These are phyloP conservation scores for Centruroides sculpturatus DNA, from an alignment of 1,140 invertebrate species.

Conservation along the genomic window DNA sequence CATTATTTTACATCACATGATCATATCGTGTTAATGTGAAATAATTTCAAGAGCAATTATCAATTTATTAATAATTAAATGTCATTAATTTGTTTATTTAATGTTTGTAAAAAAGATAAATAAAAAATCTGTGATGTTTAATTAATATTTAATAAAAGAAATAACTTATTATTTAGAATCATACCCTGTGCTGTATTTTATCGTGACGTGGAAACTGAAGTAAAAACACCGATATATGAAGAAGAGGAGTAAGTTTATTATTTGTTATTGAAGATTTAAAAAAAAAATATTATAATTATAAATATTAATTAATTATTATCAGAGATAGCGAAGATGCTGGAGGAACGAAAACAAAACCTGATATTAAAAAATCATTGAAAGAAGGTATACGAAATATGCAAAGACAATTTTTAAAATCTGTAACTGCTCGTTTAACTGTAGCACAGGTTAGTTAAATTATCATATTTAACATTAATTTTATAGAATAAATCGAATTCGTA, in stretches of 20 bases:
- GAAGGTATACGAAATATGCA: slow-evolving; percentile 12
- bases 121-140: neutral
- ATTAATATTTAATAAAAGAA: neutral
- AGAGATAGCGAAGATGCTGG: slow-evolving; percentile 7
- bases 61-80: neutral
- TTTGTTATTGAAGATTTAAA: too few relatives aligned
- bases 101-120: neutral
- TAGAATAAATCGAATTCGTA: neutral
- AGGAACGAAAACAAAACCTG: slow-evolving; percentile 1
- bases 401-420: slow-evolving; percentile 29
- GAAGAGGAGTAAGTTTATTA: too few relatives aligned
- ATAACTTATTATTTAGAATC: neutral
- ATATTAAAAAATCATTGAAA: slow-evolving; percentile 5
- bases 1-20: too few relatives aligned
- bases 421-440: slow-evolving; percentile 57
- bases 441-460: slow-evolving; percentile 33
- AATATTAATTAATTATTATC: neutral
- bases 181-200: slow-evolving; percentile 5
- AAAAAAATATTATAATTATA: neutral
- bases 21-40: too few relatives aligned
- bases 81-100: neutral
- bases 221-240: too few relatives aligned
- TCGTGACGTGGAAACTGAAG: slow-evolving; percentile 3
- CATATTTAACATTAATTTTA: neutral
- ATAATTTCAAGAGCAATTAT: slow-evolving; percentile 2